A percentile compares a stretch with the other conserved stretches of the same genome.
Conservation (phyloP, 2,113 vertebrate genomes). For the Rhinoderma darwinii region DNA sequence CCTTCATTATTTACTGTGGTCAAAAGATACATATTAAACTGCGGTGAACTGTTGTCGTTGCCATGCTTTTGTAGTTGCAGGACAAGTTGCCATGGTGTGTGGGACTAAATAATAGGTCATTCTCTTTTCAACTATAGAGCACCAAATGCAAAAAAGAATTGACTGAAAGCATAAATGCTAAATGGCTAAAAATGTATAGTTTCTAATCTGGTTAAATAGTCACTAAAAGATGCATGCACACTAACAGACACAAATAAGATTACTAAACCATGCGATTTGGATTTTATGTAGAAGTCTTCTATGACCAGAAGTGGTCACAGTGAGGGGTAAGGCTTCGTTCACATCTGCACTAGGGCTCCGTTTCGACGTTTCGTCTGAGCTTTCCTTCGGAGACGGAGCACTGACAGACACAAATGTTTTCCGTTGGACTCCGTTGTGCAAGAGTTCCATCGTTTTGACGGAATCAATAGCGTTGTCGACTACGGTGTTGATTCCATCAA, state of each 20-base stretch:
- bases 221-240: neutral
- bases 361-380: too few species aligned
- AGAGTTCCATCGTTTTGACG: too few species aligned
- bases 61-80: neutral
- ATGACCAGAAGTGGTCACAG: neutral
- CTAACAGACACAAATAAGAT: neutral
- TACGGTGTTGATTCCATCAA: too few species aligned
- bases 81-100: neutral
- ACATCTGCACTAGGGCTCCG: too few species aligned
- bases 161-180: neutral
- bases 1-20: neutral
- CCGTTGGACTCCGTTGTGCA: too few species aligned
- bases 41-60: neutral
- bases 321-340: too few species aligned
- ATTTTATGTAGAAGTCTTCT: neutral
- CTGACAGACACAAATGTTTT: too few species aligned
- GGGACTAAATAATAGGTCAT: neutral
- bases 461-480: too few species aligned
- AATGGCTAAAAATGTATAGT: neutral
- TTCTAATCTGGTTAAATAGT: neutral
- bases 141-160: neutral
- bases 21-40: neutral
- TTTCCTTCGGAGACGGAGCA: too few species aligned
- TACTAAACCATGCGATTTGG: too few species aligned
- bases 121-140: neutral